Evolutionary conservation across 30 jellyfish, hydroid and myxozoan species (phyloP).

Genomic region (Mastigias papua): DNA sequence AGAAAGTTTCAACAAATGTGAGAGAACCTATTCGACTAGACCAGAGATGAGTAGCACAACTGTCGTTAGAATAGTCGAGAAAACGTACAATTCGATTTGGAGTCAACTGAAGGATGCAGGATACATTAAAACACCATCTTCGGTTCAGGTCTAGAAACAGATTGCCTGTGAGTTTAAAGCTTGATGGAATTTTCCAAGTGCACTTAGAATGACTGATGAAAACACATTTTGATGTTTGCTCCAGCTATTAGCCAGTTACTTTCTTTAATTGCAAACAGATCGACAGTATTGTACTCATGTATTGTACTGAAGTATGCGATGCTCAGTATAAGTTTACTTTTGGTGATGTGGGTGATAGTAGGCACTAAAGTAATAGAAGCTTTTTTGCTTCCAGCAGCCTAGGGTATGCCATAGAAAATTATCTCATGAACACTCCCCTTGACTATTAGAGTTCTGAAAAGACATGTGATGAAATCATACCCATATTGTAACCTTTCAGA

Average conservation of each 20-base stretch:
- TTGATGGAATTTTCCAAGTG: slow-evolving; percentile 3
- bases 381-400: no score
- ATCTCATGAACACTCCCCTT: background rate
- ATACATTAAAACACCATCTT: background rate
- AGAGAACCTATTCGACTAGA: slow-evolving; percentile 11
- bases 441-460: no score
- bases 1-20: slow-evolving; percentile 9
- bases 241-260: background rate
- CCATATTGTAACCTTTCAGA: background rate
- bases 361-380: slow-evolving; percentile 18
- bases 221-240: slow-evolving; percentile 12
- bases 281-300: no score
- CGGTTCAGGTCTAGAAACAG: background rate
- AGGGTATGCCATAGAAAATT: slow-evolving; percentile 4
- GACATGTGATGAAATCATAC: no score
- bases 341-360: slow-evolving; percentile 26
- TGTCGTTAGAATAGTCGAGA: slow-evolving; percentile 12
- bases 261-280: slow-evolving; percentile 3
- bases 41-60: slow-evolving; percentile 13
- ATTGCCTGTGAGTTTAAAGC: slow-evolving; percentile 12
- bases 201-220: background rate
- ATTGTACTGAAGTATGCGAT: no score
- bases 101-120: background rate
- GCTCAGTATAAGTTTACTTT: no score
- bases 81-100: slow-evolving; percentile 8